These are phyloP conservation scores for Drosophila leonis DNA, from an alignment of 2,888 invertebrate genomes.

Conservation along the genomic window DNA sequence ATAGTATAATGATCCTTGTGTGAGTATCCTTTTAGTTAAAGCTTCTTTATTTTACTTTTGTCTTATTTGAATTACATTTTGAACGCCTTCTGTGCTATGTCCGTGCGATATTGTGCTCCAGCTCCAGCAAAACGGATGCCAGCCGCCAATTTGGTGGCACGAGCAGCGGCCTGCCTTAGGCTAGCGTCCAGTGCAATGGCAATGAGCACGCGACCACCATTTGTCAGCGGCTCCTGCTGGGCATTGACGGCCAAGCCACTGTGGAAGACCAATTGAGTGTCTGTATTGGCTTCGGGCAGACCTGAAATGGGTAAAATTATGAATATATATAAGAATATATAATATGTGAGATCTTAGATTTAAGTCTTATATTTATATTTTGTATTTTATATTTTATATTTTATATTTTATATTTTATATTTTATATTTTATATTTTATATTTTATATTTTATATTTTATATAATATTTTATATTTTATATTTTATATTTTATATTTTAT, in stretches of 20 bases:
- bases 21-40: not conserved
- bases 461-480: too few species aligned
- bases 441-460: too few species aligned
- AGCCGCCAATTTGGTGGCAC: constrained; percentile 91
- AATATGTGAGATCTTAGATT: too few species aligned
- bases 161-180: constrained; percentile 90
- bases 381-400: too few species aligned
- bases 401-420: too few species aligned
- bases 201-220: constrained; percentile 95
- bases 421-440: too few species aligned
- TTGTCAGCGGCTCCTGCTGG: constrained; percentile 90
- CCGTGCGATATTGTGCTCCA: constrained; percentile 93
- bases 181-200: constrained; percentile 90
- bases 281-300: constrained; percentile 82
- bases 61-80: constrained; percentile 87
- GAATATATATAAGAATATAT: too few species aligned
- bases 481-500: too few species aligned
- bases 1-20: not conserved
- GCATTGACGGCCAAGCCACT: constrained; percentile 91
- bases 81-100: constrained; percentile 95
- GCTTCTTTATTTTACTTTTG: constrained; percentile 1
- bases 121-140: constrained; percentile 93
- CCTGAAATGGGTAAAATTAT: constrained; percentile 84
- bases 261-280: constrained; percentile 89
- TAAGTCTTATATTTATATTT: too few species aligned